Base-by-base conservation (phyloP, 2,888 invertebrate species). In the Helicoverpa assulta region DNA sequence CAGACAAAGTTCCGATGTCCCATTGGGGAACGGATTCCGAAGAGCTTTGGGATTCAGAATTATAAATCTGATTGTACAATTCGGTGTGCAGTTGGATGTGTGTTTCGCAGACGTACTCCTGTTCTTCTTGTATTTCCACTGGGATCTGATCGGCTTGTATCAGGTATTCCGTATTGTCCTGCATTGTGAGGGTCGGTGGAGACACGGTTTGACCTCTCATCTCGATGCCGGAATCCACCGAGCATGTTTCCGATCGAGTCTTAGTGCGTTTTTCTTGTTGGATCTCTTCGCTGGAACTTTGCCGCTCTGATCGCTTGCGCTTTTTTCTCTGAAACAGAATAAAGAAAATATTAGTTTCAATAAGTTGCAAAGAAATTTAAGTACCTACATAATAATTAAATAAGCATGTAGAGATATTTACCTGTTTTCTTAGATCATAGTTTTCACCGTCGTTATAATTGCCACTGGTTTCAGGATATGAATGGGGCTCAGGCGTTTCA, bases 181-280 rank as follows among this genome's bases (percentile, higher is more conserved):
- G 37, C 8, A n/a, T 1, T n/a, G 47, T 29, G 6, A 18, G 10
- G 12, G 29, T 52, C 0, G 61, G 56, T 14, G 62, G 62, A 1
- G 67, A 68, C 2, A 68, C 47, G 19, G 47, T 54, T 14, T 57
- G 62, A 14, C 62, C 26, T 43, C 33, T 43, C n/a, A 62, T 0
- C 19, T 58, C 71, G 21, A 71, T 55, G 62, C 71, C 71, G 2
- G 71, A 71, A 47, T 70, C 70, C 12, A 55, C 64, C 21, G 55
- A 65, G 19, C 26, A 64, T n/a, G 67, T 52, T 55, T 58, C 65
- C 6, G 65, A 66, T n/a, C 51, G 16, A 1, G 53, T 54, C 19
- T 65, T 67, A 0, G 47, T 53, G 8, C 68, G 65, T 58, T 69
- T 68, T 57, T 60, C 53, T 62, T 50, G 53, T 50, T 56, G 53